Evolutionary conservation across 2,797 vertebrate genomes (phyloP).

Genomic region (Anguilla marmorata): DNA sequence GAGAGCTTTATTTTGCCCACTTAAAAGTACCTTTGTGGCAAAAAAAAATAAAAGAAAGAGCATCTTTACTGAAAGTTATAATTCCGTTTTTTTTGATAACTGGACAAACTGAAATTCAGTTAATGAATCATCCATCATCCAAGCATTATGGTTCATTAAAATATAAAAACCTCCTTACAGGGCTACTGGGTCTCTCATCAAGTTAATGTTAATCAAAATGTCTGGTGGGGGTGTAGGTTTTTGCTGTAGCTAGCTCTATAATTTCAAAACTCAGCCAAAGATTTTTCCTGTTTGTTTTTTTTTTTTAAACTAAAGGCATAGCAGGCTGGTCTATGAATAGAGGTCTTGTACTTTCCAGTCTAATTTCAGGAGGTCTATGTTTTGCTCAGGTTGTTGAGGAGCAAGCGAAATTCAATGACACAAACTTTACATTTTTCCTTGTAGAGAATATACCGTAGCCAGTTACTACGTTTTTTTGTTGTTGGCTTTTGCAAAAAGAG

Average conservation of each 20-base stretch:
- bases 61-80: not conserved
- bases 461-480: not conserved
- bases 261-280: no score
- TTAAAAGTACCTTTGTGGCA: not conserved
- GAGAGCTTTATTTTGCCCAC: not conserved
- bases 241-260: not conserved
- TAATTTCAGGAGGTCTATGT: not conserved
- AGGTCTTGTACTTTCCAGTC: no score
- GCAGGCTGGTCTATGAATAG: no score
- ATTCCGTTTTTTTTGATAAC: not conserved
- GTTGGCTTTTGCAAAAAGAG: not conserved
- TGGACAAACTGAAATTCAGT: not conserved
- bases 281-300: no score
- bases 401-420: not conserved
- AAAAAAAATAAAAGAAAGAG: not conserved
- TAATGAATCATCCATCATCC: not conserved
- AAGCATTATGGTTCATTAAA: not conserved
- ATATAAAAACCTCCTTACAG: not conserved
- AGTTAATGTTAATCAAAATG: no score
- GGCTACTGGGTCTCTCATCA: not conserved
- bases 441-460: not conserved
- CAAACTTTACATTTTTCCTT: not conserved
- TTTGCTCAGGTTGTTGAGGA: not conserved
- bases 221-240: not conserved
- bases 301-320: no score